These are phyloP conservation scores for Plagodis pulveraria DNA, from an alignment of 2,888 invertebrate species.

Conservation along the genomic window DNA sequence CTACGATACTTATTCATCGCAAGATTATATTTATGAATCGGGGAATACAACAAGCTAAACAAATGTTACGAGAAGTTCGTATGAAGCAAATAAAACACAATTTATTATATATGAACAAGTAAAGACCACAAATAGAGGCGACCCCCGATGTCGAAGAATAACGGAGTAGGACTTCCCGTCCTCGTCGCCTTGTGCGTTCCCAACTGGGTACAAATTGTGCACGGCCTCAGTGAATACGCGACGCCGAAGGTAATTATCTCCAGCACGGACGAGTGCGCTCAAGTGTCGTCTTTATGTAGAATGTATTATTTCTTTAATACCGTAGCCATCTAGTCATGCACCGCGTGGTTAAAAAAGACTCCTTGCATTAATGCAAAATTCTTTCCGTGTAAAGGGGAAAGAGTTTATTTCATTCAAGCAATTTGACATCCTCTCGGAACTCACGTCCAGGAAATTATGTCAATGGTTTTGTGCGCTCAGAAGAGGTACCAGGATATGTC, in stretches of 20 bases:
- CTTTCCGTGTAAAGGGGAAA: conserved; percentile 10
- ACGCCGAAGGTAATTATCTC: conserved; percentile 25
- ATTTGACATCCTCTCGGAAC: conserved; percentile 6
- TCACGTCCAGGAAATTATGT: conserved; percentile 10
- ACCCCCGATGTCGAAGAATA: conserved; percentile 17
- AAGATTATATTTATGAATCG: conserved; percentile 2
- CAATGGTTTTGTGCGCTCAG: conserved; percentile 9
- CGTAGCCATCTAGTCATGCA: conserved; percentile 24
- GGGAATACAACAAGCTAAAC: conserved; percentile 8
- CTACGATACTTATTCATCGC: conserved; percentile 16
- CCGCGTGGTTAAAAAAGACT: conserved; percentile 14
- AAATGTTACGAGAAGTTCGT: conserved; percentile 1
- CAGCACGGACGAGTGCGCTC: conserved; percentile 23
- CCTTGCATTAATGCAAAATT: conserved; percentile 17
- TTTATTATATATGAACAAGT: conserved; percentile 23
- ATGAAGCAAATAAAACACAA: conserved; percentile 10
- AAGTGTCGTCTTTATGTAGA: conserved; percentile 24
- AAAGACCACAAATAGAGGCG: conserved; percentile 9
- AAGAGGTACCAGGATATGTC: conserved; percentile 3
- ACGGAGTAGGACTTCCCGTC: conserved; percentile 1
- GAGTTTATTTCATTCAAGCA: conserved; percentile 9
- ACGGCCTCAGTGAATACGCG: conserved; percentile 21
- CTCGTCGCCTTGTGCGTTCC: conserved; percentile 2
- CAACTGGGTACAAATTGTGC: conserved; percentile 20
- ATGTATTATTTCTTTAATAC: conserved; percentile 29